Base-by-base conservation (phyloP, 2,888 invertebrate genomes). In the Pachycephus smyrnensis region DNA sequence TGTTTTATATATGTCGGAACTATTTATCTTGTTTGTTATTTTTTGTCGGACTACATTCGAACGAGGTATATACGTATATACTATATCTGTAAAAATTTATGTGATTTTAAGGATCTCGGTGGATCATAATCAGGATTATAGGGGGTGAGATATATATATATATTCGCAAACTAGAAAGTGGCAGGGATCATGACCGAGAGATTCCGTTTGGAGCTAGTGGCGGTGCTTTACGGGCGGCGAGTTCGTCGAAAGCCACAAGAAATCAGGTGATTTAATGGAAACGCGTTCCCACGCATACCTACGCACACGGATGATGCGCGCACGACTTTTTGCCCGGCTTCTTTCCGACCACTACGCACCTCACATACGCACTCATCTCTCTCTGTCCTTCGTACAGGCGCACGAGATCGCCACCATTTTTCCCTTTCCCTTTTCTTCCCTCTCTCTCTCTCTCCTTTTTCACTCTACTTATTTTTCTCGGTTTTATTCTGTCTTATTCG, bases 191-290 rank as follows among this genome's bases (percentile, higher is more conserved):
- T 87, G 84, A 86, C 87, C 87, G 87, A 83, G 87, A 87, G 88
- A 83, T 86, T 82, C 80, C 82, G 83, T 80, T 73, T 78, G 84
- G 55, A 55, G 55, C 9, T 55, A 23, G 55, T 55, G 77, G 80
- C 79, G 79, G 80, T 83, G 84, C 81, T 85, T 82, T 83, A 84
- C 78, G 81, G 83, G 79, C 76, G 81, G 78, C 73, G 78, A 78
- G 77, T 77, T 36, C 75, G 75, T 76, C 68, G 78, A 82, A 84
- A 80, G 79, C 75, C 83, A 83, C 85, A 90, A 89, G 87, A 90
- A 89, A 84, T 85, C 85, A 83, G 84, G 85, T 87, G 89, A 88
- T 88, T 90, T 88, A 90, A 89, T 89, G 87, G 88, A 89, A 88
- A 88, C 85, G 84, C 88, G 87, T 90, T 90, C 90, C 90, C 90